These are phyloP conservation scores for Pygocentrus nattereri DNA, from an alignment of 2,797 vertebrate genomes.

Conservation along the genomic window DNA sequence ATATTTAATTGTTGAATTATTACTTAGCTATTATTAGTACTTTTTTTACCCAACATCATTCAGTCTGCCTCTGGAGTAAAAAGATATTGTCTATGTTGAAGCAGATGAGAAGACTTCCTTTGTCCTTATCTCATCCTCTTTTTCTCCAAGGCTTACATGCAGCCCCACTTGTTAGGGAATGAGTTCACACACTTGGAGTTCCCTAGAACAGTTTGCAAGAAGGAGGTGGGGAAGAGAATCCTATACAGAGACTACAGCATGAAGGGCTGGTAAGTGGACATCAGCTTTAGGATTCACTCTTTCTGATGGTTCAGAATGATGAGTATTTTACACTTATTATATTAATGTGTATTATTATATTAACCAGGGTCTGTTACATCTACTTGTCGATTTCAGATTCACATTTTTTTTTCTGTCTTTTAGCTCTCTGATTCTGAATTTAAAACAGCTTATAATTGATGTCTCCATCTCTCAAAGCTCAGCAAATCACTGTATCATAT, in stretches of 20 bases:
- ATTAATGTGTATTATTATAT: not conserved
- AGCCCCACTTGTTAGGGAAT: conserved; percentile 96
- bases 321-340: not conserved
- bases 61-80: not conserved
- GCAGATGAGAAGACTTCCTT: not conserved
- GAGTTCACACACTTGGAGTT: conserved; percentile 99
- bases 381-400: no score
- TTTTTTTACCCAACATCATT: not conserved
- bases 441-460: no score
- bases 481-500: no score
- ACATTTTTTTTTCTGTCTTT: no score
- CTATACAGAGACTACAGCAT: conserved; percentile 97
- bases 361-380: not conserved
- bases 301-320: not conserved
- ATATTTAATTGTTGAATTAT: not conserved
- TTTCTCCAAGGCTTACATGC: conserved; percentile 89
- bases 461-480: no score
- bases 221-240: conserved; percentile 97
- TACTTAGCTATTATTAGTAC: no score
- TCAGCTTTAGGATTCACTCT: not conserved
- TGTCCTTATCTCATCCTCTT: conserved; percentile 16
- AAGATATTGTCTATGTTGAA: conserved; percentile 6
- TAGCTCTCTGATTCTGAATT: no score
- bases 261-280: conserved; percentile 94
- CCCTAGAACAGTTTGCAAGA: conserved; percentile 94